Base-by-base conservation (phyloP, 1,140 invertebrate genomes). In the Drosophila kanapiae region DNA sequence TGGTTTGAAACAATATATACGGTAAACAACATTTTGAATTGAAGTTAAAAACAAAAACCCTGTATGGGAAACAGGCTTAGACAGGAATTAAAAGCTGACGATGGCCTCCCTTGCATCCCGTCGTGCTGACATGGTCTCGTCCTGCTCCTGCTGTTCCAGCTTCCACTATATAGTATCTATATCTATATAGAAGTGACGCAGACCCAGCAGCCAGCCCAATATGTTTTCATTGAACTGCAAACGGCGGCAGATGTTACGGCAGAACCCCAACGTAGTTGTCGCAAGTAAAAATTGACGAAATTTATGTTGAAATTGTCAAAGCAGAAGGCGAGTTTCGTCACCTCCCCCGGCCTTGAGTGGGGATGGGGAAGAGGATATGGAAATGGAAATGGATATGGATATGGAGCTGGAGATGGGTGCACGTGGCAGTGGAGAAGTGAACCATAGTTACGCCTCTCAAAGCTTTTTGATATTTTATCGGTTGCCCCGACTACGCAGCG, bases 291-390 rank as follows among this genome's bases (percentile, higher is more conserved):
- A 80, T 78, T 88, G 84, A 63, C 67, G 61, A 78, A 87, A 82
- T 80, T 88, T 80, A 72, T 84, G 84, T 83, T 63, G 72, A 88
- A 71, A 83, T 88, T 87, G 84, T 87, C 77, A 88, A 69, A 68
- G 77, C 80, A 83, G 61, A 79, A 67, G 79, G 76, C 82, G 78
- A 47, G 57, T 35, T 58, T 60, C 58, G 60, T 58, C 78, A 68
- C 53, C 69, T 43, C 37, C 69, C 67, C 33, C 6, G 14, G 4
- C 2, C 11, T 5, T 29, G 48, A 27, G 13, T 51, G 31, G 23
- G 37, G 47, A 35, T 60, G 37, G 13, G 45, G 10, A 51, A 16
- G 31, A 27, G 13, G 54, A 27, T 23, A 57, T 57, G 35, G 54
- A 38, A 37, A 57, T 57, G 56, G 37, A 42, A 14, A 16, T 23